Evolutionary conservation across 1,140 invertebrate species (phyloP).

Genomic region (Spodoptera litura): DNA sequence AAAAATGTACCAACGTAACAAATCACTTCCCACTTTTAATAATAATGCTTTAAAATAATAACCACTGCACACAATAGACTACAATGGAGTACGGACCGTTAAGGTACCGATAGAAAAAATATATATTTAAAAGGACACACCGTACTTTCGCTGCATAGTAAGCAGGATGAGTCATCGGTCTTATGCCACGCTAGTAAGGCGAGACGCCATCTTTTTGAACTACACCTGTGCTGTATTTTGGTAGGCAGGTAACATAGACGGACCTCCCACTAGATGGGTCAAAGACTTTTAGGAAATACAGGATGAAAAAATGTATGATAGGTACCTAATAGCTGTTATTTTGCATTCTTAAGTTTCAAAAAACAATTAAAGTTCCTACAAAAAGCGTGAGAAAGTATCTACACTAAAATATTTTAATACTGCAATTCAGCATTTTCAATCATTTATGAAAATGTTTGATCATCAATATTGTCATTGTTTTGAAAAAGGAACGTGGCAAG

Average conservation of each 20-base stretch:
- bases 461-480: neutral
- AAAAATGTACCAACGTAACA: neutral
- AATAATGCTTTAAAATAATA: neutral
- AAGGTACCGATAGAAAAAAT: conserved; percentile 38
- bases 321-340: too few species aligned
- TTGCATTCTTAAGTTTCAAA: too few species aligned
- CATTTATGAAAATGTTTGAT: too few species aligned
- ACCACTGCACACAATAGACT: conserved; percentile 17
- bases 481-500: neutral
- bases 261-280: too few species aligned
- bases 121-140: conserved; percentile 50
- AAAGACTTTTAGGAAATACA: too few species aligned
- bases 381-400: too few species aligned
- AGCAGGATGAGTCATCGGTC: conserved; percentile 63
- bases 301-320: too few species aligned
- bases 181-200: neutral
- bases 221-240: neutral
- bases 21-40: neutral
- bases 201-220: neutral
- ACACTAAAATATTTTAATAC: too few species aligned
- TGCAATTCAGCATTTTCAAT: too few species aligned
- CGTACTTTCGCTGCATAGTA: conserved; percentile 65
- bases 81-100: conserved; percentile 6
- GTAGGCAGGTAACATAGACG: too few species aligned
- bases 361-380: too few species aligned